These are phyloP conservation scores for Trichosurus vulpecula DNA, from an alignment of 2,797 vertebrate genomes.

Conservation along the genomic window DNA sequence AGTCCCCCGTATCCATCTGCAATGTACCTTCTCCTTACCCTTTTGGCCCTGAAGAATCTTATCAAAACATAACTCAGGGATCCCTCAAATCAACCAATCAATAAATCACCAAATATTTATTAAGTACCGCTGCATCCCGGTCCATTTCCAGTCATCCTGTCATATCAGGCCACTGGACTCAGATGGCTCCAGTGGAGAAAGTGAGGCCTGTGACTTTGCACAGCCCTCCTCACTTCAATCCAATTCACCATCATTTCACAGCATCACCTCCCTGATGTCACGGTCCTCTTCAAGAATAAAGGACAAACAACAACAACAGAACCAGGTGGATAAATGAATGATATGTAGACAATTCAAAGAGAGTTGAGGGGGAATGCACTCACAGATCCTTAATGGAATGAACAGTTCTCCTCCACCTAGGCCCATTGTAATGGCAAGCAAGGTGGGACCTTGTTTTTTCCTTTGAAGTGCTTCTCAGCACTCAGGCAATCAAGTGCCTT, in stretches of 20 bases:
- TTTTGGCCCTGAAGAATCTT: background rate
- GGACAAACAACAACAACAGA: background rate
- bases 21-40: background rate
- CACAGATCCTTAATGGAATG: conserved; percentile 33
- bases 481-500: no score
- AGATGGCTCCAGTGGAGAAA: no score
- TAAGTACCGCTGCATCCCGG: background rate
- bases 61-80: background rate
- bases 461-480: no score
- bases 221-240: no score
- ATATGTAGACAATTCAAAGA: conserved; percentile 32
- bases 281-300: no score
- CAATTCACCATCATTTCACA: no score
- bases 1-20: background rate
- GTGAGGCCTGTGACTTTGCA: no score
- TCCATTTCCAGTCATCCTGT: no score
- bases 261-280: no score
- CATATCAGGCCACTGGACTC: no score
- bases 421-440: no score
- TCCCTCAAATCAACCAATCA: background rate
- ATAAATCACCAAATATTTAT: background rate
- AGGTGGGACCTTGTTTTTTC: no score
- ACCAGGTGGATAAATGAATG: conserved; percentile 15
- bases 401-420: background rate
- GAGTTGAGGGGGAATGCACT: conserved; percentile 32